Evolutionary conservation across 2,888 invertebrate species (phyloP), one percentile per base, ranked within the genome.

Genomic region (Strigamia crassipes): DNA sequence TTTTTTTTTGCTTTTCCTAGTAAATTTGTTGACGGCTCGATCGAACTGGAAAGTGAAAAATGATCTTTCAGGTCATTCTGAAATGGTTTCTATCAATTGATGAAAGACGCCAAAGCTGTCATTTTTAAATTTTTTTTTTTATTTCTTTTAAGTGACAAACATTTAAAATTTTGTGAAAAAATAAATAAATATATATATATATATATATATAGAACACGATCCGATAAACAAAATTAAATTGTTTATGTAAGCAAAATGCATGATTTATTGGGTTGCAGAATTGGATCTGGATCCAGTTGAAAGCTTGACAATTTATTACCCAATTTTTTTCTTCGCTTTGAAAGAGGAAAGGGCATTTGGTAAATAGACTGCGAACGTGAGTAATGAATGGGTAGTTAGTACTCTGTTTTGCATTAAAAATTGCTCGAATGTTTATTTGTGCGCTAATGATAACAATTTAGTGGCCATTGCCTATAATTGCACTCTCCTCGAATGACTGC

Each of bases 381-480:
- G 73, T 73, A 73, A 73, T 73, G n/a, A 73, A 73, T 73, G 3
- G 73, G 31, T 27, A 73, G 56, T 73, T 73, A 73, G 73, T 0
- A 6, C 73, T n/a, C 73, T 27, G 73, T 73, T 73, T 73, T 73
- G 73, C 73, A 73, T 73, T 73, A 73, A 73, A 31, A 73, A 73
- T 73, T 73, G 61, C 73, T 31, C 13, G 31, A 73, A 73, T 73
- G 73, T 31, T 73, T 73, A 73, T 73, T 73, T 73, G 31, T 73
- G 31, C 73, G 73, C 73, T 73, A 73, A 73, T 73, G 73, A 73
- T 73, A 73, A 73, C 73, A 73, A 73, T 73, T 73, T 73, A 73
- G 73, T 73, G 73, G 73, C 73, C 73, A 73, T 73, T 73, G 73
- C 73, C n/a, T 31, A 27, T 73, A 73, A 73, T 73, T 73, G 73